These are phyloP conservation scores for Steinernema khuongi DNA, from an alignment of 1,140 invertebrate species.

Conservation along the genomic window DNA sequence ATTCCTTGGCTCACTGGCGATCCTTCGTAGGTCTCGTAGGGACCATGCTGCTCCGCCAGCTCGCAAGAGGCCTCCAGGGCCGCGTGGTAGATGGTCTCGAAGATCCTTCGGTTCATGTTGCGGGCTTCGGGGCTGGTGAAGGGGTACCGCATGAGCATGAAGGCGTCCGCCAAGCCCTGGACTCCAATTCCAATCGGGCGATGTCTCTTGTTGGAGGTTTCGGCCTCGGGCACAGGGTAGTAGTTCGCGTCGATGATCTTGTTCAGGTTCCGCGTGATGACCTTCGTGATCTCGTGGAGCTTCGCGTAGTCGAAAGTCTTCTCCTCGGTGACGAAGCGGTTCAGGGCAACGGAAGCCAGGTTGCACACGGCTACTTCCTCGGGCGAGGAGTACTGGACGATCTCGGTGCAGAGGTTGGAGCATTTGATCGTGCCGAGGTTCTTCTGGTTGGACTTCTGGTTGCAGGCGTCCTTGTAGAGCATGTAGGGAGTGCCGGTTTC, in stretches of 20 bases:
- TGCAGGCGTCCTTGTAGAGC: conserved; percentile 78
- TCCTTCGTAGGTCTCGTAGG: conserved; percentile 85
- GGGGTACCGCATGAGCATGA: conserved; percentile 85
- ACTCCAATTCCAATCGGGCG: conserved; percentile 88
- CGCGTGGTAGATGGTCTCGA: conserved; percentile 97
- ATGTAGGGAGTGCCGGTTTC: conserved; percentile 98
- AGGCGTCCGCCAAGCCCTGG: conserved; percentile 91
- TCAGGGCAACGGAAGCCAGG: conserved; percentile 93
- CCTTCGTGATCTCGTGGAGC: conserved; percentile 77
- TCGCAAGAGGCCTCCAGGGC: conserved; percentile 93
- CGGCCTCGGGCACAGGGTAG: conserved; percentile 77
- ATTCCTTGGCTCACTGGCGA: conserved; percentile 89
- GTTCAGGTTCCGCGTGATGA: conserved; percentile 82
- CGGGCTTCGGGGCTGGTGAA: conserved; percentile 76
- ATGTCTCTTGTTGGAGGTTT: conserved; percentile 80
- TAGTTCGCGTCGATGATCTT: conserved; percentile 95
- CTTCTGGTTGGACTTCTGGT: conserved; percentile 93
- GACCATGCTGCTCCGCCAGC: conserved; percentile 76
- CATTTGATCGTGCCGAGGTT: conserved; percentile 97
- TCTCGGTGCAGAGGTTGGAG: conserved; percentile 95
- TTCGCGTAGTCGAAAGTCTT: conserved; percentile 79
- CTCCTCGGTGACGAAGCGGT: conserved; percentile 80
- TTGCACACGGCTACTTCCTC: conserved; percentile 98
- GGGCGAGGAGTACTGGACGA: conserved; percentile 78
- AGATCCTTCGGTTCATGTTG: conserved; percentile 86